A percentile compares a stretch with the other conserved stretches of the same genome.
phyloP scores from a whole-genome alignment of 2,888 invertebrate genomes.

The Drosophila putrida region DNA sequence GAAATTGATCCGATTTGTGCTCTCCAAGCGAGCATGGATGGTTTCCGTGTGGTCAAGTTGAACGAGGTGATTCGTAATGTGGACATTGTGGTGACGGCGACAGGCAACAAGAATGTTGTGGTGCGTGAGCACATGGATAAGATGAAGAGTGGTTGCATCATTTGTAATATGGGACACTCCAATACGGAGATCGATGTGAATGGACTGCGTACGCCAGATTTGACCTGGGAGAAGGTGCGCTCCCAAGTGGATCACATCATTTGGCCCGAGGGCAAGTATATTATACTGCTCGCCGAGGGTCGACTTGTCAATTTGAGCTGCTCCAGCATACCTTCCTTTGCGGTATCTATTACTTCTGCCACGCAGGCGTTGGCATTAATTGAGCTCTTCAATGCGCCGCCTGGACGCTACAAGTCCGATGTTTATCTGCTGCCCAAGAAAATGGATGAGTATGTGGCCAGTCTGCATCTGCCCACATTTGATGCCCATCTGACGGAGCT shows the following conservation, averaged over 20 bases:
- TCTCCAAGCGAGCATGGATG: slow-evolving; percentile 98
- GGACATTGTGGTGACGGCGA: slow-evolving; percentile 98
- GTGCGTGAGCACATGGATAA: slow-evolving; percentile 98
- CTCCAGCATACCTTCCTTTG: slow-evolving; percentile 98
- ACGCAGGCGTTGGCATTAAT: slow-evolving; percentile 98
- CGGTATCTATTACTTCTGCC: slow-evolving; percentile 98
- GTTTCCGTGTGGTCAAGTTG: slow-evolving; percentile 96
- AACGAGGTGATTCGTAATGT: slow-evolving; percentile 97
- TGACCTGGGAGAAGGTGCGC: slow-evolving; percentile 98
- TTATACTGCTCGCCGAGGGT: slow-evolving; percentile 97
- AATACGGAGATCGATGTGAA: slow-evolving; percentile 98
- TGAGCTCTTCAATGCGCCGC: slow-evolving; percentile 98
- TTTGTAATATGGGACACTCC: slow-evolving; percentile 99
- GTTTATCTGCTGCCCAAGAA: slow-evolving; percentile 99
- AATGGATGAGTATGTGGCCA: slow-evolving; percentile 99
- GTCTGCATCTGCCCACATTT: slow-evolving; percentile 97
- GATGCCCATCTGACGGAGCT: slow-evolving; percentile 99
- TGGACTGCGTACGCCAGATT: slow-evolving; percentile 95
- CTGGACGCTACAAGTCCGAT: slow-evolving; percentile 97
- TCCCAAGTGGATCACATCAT: slow-evolving; percentile 99
- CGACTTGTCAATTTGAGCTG: slow-evolving; percentile 98
- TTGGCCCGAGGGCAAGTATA: slow-evolving; percentile 98
- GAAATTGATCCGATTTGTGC: slow-evolving; percentile 99
- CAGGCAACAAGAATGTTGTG: slow-evolving; percentile 98
- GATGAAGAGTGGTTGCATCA: slow-evolving; percentile 97